These are phyloP conservation scores for Bacillus rossius DNA, from an alignment of 1,140 invertebrate species.

Conservation along the genomic window DNA sequence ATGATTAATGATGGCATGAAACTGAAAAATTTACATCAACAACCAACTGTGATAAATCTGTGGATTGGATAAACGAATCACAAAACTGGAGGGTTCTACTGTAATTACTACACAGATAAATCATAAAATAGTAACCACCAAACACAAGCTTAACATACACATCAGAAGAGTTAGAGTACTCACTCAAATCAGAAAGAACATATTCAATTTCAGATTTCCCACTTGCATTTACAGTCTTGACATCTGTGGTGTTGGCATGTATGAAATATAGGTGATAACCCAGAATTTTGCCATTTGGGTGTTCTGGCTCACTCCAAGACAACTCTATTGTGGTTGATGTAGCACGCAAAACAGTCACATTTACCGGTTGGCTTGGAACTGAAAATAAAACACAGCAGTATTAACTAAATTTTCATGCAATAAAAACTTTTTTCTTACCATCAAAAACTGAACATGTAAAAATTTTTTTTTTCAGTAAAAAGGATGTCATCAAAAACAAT, in stretches of 20 bases:
- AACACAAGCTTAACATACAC: background rate
- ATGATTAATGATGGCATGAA: no score
- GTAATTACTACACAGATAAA: no score
- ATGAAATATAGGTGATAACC: slow-evolving; percentile 68
- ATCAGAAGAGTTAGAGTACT: no score
- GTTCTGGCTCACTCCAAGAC: slow-evolving; percentile 69
- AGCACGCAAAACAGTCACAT: slow-evolving; percentile 68
- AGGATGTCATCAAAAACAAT: no score
- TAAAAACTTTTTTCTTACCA: no score
- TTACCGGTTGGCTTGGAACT: slow-evolving; percentile 78
- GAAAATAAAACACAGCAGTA: slow-evolving; percentile 37
- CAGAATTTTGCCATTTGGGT: slow-evolving; percentile 61
- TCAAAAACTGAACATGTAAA: no score
- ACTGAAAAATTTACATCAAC: no score
- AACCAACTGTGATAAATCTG: no score
- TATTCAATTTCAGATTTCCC: slow-evolving; percentile 35
- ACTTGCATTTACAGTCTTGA: slow-evolving; percentile 47
- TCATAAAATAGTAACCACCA: no score
- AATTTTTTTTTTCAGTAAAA: no score
- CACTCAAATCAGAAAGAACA: slow-evolving; percentile 53
- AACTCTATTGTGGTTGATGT: slow-evolving; percentile 70
- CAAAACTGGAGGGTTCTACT: no score
- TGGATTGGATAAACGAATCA: no score
- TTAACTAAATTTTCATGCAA: background rate
- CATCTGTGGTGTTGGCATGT: slow-evolving; percentile 59